A percentile compares a stretch with the other conserved stretches of the same genome.
Conservation (phyloP, 2,888 invertebrate genomes). For the Tipula vernalis region DNA sequence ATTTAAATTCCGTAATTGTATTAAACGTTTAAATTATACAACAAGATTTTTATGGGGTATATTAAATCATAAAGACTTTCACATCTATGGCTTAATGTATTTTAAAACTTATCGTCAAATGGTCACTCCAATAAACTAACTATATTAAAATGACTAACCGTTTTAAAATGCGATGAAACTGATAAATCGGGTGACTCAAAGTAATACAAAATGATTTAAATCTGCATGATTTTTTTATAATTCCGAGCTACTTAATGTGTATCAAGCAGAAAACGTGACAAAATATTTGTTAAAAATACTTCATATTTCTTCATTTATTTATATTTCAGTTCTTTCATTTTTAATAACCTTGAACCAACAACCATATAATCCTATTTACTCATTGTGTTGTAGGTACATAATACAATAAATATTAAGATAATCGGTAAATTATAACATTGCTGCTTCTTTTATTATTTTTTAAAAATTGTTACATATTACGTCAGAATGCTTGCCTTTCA, state of each 20-base stretch:
- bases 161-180: background rate
- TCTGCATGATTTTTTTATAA: background rate
- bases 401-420: background rate
- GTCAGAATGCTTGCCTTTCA: background rate
- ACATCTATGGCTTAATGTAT: too few relatives aligned
- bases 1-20: too few relatives aligned
- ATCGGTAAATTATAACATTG: background rate
- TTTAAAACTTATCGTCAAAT: background rate
- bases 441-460: background rate
- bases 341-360: background rate
- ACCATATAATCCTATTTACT: background rate
- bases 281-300: background rate
- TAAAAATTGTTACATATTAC: background rate
- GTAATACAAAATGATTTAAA: background rate
- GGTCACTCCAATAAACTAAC: background rate
- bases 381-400: background rate
- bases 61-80: too few relatives aligned
- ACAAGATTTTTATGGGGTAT: too few relatives aligned
- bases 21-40: too few relatives aligned
- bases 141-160: background rate
- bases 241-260: background rate
- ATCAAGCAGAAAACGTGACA: background rate
- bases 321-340: background rate
- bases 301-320: background rate
- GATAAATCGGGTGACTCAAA: background rate